Base-by-base conservation (phyloP, 2,113 vertebrate species). In the Xenopus laevis region DNA sequence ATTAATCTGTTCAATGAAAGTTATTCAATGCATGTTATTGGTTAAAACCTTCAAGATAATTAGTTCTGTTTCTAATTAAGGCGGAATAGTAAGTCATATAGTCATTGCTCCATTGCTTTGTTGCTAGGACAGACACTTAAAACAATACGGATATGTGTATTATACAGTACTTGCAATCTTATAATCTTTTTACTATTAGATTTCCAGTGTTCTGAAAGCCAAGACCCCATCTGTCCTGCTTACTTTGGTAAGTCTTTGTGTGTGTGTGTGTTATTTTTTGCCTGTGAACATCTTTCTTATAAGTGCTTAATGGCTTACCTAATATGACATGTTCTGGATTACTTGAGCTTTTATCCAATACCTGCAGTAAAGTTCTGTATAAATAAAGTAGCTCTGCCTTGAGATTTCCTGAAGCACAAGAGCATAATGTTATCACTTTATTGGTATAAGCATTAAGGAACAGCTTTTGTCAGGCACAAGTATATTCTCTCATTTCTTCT, bases 261-360 rank as follows among this genome's bases (percentile, higher is more conserved):
- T 23, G 10, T 60, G 5, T 33, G 2, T 61, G 59, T 61, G 9
- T 30, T 20, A 10, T 23, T 13, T 40, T 30, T 30, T 15, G 12
- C 15, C 61, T 64, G 9, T 64, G 30, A 10, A 64, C 27, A 17
- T 40, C 30, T 30, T n/a, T n/a, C n/a, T n/a, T 7, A 13, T 17
- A 46, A 46, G 40, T 16, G 4, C 17, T 9, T 46, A 11, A 65
- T 65, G 62, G 2, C 13, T 64, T 44, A 64, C 27, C 62, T 44
- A 40, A 64, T n/a, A 21, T 16, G 61, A 33, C 27, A 17, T 44
- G 62, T 40, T 64, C 21, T 40, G 30, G 27, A 64, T 64, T 64
- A 64, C 62, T 13, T 13, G 27, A 44, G 30, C 62, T 44, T 40
- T 64, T 64, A 64, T 64, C 62, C 44, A 30, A 62, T 62, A 62